Evolutionary conservation across 2,888 invertebrate genomes (phyloP).

Genomic region (Cerastis rubricosa): DNA sequence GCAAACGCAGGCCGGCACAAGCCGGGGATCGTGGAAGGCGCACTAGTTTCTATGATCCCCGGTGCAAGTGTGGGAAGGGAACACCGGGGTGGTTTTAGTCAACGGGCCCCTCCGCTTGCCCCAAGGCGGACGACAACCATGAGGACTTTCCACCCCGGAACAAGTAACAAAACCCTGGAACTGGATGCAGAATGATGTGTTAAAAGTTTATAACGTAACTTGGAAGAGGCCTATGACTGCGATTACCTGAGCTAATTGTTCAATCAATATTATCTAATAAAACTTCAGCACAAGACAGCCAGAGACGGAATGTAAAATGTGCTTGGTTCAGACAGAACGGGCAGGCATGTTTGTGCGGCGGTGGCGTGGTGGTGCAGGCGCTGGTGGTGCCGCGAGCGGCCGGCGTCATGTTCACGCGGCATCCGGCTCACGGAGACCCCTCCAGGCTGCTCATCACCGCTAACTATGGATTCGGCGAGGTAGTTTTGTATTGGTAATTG

Average conservation of each 20-base stretch:
- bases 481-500: constrained; percentile 71
- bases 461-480: constrained; percentile 96
- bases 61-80: no score
- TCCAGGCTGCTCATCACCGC: constrained; percentile 93
- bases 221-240: not conserved
- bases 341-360: constrained; percentile 92
- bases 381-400: constrained; percentile 93
- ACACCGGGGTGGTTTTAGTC: no score
- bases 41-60: no score
- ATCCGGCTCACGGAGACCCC: constrained; percentile 94
- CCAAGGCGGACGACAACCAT: no score
- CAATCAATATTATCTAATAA: not conserved
- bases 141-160: no score
- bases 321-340: constrained; percentile 92
- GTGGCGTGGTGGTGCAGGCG: constrained; percentile 95
- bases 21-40: no score
- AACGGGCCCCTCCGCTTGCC: no score
- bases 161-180: not conserved
- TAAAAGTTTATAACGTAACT: not conserved
- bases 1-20: no score
- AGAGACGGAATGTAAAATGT: not conserved
- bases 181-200: not conserved
- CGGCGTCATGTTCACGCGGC: constrained; percentile 95
- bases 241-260: not conserved
- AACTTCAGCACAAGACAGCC: not conserved